Base-by-base conservation (phyloP, 2,888 invertebrate genomes). In the Megalurothrips usitatus region DNA sequence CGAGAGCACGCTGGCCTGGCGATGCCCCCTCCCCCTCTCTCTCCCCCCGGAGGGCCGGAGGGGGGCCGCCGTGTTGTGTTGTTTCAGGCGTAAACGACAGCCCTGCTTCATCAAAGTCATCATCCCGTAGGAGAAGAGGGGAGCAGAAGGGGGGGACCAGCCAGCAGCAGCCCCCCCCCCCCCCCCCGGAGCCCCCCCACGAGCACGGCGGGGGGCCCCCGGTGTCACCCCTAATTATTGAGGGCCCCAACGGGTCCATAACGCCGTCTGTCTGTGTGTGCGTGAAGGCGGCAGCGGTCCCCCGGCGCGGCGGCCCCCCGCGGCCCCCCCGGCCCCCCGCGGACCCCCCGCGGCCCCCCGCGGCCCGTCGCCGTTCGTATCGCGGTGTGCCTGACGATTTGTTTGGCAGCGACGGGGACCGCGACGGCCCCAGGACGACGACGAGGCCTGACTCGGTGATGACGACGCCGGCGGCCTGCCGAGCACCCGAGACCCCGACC, bases 31-130 rank as follows among this genome's bases (percentile, higher is more conserved):
- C 52, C 52, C 52, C 52, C 52, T 12, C 52, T 52, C 52, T 10
- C 52, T 9, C 52, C 52, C 10, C 6, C 58, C 14, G 14, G 6
- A 17, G 14, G 58, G 58, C 34, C 34, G 34, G 2, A 58, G 58
- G 58, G 34, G 34, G 34, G 34, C 34, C 3, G 34, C 26, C 23
- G 68, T 26, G 68, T 75, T 75, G 68, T 75, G 68, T 75, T 75
- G 68, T 75, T 75, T 75, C 68, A 75, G 68, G 68, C 68, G 26
- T 12, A 75, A 75, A 75, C 68, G 68, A 75, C 68, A 75, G 68
- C 68, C 68, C 68, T 75, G 68, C 68, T 75, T 75, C 68, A 75
- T 75, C 68, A 75, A 75, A 75, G 68, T 75, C 68, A 75, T 75
- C 68, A 75, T 75, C 23, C 68, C 8, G 23, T 19, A 26, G 23